Percentiles rank a stretch among this genome's conserved stretches.
Evolutionary conservation across 2,113 vertebrate species (phyloP).

Genomic region (Scomber colias): DNA sequence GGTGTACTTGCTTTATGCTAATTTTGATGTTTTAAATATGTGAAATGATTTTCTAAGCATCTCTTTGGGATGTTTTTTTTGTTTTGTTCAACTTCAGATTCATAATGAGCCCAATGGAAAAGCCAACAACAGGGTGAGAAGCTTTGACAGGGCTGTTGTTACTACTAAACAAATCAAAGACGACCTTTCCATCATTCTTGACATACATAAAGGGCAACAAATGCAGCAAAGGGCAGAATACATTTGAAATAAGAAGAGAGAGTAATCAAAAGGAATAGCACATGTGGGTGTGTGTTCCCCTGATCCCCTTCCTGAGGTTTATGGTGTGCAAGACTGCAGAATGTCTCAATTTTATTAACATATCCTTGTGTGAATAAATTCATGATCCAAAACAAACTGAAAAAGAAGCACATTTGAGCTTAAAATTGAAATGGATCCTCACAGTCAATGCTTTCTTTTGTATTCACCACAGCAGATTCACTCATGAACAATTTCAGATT

Average conservation of each 20-base stretch:
- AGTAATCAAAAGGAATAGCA: slow-evolving; percentile 42
- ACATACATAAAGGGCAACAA: slow-evolving; percentile 58
- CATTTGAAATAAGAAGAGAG: slow-evolving; percentile 40
- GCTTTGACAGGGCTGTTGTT: slow-evolving; percentile 36
- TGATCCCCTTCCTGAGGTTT: slow-evolving; percentile 36
- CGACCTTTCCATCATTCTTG: slow-evolving; percentile 67
- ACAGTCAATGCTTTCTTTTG: background rate
- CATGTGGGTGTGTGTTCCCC: background rate
- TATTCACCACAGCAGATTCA: background rate
- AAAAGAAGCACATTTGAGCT: slow-evolving; percentile 8
- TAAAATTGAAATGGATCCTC: slow-evolving; percentile 9
- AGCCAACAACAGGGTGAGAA: slow-evolving; percentile 1
- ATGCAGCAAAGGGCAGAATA: slow-evolving; percentile 46
- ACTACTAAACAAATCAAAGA: slow-evolving; percentile 59
- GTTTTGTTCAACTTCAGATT: slow-evolving; percentile 5
- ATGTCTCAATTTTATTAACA: slow-evolving; percentile 28
- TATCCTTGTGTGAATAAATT: slow-evolving; percentile 32
- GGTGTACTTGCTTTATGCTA: background rate
- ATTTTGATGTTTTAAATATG: background rate
- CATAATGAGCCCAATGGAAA: slow-evolving; percentile 41
- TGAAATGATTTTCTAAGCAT: too few relatives aligned
- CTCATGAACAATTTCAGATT: background rate
- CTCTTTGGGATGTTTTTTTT: too few relatives aligned
- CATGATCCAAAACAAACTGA: slow-evolving; percentile 3
- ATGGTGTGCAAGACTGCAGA: slow-evolving; percentile 11